These are phyloP conservation scores for Crioceris asparagi DNA, from an alignment of 2,888 invertebrate species.

Conservation along the genomic window DNA sequence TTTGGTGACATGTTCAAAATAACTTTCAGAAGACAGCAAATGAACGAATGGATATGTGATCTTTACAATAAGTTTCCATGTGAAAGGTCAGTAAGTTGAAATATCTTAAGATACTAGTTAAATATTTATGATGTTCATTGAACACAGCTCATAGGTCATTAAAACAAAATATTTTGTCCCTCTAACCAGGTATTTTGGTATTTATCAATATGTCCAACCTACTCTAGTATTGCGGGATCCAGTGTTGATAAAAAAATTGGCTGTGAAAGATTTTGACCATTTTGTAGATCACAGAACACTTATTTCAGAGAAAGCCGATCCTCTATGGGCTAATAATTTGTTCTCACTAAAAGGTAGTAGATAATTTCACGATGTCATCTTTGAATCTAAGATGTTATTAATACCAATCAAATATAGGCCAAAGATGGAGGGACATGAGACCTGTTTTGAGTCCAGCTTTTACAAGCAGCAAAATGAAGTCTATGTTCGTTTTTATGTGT, in stretches of 20 bases:
- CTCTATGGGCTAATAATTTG: constrained; percentile 39
- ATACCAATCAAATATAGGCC: no score
- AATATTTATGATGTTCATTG: no score
- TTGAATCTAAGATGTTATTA: no score
- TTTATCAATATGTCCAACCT: constrained; percentile 31
- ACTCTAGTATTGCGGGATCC: constrained; percentile 43
- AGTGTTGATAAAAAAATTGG: constrained; percentile 46
- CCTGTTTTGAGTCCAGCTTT: constrained; percentile 30
- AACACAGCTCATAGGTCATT: no score
- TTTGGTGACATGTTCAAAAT: no score
- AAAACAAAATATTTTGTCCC: no score
- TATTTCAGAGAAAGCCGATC: constrained; percentile 31
- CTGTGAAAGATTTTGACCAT: constrained; percentile 49
- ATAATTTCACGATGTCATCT: no score
- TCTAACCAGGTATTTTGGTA: constrained; percentile 26
- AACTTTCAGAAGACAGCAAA: no score
- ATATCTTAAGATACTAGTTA: no score
- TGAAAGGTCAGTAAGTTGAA: no score
- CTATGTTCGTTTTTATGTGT: constrained; percentile 26
- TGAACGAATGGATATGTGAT: no score
- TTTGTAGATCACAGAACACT: constrained; percentile 39
- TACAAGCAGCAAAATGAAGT: constrained; percentile 33
- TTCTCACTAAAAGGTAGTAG: constrained; percentile 24
- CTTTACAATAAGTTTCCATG: no score
- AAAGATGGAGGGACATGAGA: constrained; percentile 30